phyloP scores from a whole-genome alignment of 1,140 invertebrate species.

The Neodiprion pinetum region DNA sequence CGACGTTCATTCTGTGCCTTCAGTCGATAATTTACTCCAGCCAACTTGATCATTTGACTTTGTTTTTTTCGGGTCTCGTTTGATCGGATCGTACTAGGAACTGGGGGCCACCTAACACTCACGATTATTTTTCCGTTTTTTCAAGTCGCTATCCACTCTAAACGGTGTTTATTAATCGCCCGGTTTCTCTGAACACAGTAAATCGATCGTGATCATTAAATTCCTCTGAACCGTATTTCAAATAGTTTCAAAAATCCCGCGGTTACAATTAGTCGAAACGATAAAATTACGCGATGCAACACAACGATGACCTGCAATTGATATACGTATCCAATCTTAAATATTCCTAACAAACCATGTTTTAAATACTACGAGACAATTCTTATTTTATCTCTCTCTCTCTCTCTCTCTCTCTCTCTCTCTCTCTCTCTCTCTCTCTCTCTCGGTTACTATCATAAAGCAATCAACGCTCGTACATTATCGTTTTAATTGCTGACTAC shows the following conservation, averaged over 20 bases:
- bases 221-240: not conserved
- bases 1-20: too few relatives aligned
- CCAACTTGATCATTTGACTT: too few relatives aligned
- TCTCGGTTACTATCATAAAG: conserved; percentile 36
- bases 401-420: not conserved
- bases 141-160: not conserved
- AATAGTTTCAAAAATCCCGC: too few relatives aligned
- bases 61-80: too few relatives aligned
- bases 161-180: not conserved
- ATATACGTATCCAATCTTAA: not conserved
- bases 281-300: too few relatives aligned
- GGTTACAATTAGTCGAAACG: too few relatives aligned
- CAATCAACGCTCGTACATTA: conserved; percentile 33
- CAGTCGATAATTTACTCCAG: too few relatives aligned
- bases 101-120: too few relatives aligned
- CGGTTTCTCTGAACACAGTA: not conserved
- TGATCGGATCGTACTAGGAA: too few relatives aligned
- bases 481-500: conserved; percentile 12
- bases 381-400: not conserved
- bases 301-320: too few relatives aligned
- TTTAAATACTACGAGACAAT: not conserved
- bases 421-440: too few relatives aligned
- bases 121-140: too few relatives aligned
- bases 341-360: not conserved
- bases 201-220: not conserved